Base-by-base conservation (phyloP, 1,140 invertebrate species). In the Zaprionus kolodkinae region DNA sequence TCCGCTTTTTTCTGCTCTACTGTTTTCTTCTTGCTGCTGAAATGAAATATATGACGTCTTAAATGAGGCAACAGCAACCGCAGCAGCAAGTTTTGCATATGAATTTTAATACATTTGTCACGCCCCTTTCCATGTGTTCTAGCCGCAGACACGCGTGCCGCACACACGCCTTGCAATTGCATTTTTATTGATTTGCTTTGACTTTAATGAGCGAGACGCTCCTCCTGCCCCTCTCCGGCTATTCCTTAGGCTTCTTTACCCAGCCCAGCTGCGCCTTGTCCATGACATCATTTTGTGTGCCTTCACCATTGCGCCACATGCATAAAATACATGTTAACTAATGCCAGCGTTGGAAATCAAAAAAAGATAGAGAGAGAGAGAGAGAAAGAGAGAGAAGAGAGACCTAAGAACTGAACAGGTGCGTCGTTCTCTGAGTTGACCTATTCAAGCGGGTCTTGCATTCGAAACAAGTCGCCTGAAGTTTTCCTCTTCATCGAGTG, bases 121-220 rank as follows among this genome's bases (percentile, higher is more conserved):
- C 35, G 21, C 54, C 52, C 33, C 30, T 25, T 50, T 7, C 6
- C 3, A 21, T 48, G 21, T 10, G 40, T 52, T 30, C 56, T 69
- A 15, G 40, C 36, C 33, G 6, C 6, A 11, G 27, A 52, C 9
- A 54, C 11, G 17, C 52, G 27, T 48, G 57, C 36, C 21, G 15
- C 21, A 48, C 64, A 30, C 48, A 43, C 35, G 30, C 33, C 17
- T 71, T 71, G 60, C 64, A 76, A 76, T 71, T 76, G 61, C 59
- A 63, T 57, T 71, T 75, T 76, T 76, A 78, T 75, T 76, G 76
- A 78, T 76, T 78, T 40, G 13, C n/a, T 43, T 65, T 38, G 35
- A 43, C 52, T 65, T 76, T 78, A 78, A 76, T 67, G 40, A 62
- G 62, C 43, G 33, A 36, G 15, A 10, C 27, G 27, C 27, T 30